Evolutionary conservation across 2,888 invertebrate genomes (phyloP), one percentile per base, ranked within the genome.

Genomic region (Chrysolina americana): DNA sequence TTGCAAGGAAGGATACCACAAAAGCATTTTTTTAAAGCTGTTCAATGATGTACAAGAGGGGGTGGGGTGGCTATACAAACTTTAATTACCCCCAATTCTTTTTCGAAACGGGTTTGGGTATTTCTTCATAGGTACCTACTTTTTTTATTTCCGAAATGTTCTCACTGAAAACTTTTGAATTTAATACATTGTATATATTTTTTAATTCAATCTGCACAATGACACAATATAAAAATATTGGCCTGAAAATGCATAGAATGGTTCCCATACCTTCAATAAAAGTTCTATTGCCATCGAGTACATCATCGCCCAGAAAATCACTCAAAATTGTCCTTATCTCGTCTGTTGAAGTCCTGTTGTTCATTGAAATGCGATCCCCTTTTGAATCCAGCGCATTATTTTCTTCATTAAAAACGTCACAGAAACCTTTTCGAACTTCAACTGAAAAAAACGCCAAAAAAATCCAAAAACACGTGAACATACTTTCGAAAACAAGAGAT

Each of bases 181-280:
- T n/a, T n/a, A n/a, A n/a, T n/a, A n/a, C n/a, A n/a, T n/a, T n/a
- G n/a, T n/a, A n/a, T n/a, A n/a, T n/a, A n/a, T n/a, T n/a, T n/a
- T n/a, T n/a, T n/a, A n/a, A n/a, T n/a, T n/a, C n/a, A n/a, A n/a
- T n/a, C n/a, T n/a, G n/a, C n/a, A n/a, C n/a, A n/a, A n/a, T n/a
- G n/a, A n/a, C n/a, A n/a, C n/a, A n/a, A n/a, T n/a, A n/a, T 4
- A 47, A 47, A 15, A 10, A 36, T 36, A 28, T 28, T 5, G 2
- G 4, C 36, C 4, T 36, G 8, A 36, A 36, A 36, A 36, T 36
- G 4, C 8, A 36, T 36, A 36, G 36, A 4, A 6, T 36, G 8
- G 8, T n/a, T 23, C 5, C 15, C 15, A 47, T 68, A 68, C 68
- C 68, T 68, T 53, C 68, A 56, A 68, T 15, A 13, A 41, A 8